Evolutionary conservation across 2,113 vertebrate genomes (phyloP), one percentile per base, ranked within the genome.

Genomic region (Heptranchias perlo): DNA sequence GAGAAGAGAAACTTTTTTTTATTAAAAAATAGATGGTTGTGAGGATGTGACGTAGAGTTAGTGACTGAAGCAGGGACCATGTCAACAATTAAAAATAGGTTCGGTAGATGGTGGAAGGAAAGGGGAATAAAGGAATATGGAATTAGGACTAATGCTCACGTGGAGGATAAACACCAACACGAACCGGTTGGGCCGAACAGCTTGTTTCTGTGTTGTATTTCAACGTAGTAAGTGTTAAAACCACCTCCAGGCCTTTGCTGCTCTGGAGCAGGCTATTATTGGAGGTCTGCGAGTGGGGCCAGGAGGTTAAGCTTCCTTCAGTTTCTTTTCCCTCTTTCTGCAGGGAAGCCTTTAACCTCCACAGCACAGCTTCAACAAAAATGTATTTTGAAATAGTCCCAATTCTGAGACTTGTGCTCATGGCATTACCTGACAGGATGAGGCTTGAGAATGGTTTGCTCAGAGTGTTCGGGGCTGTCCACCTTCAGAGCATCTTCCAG

Each of bases 401-500:
- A 61, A n/a, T 35, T 92, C 47, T 58, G 13, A 61, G n/a, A 18
- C 11, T 39, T 39, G 54, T 23, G 58, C 39, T 4, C 78, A 35
- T 64, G 67, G n/a, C 21, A 49, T 73, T 98, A 99, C 99, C 99
- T 99, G 98, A 99, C 99, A n/a, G 98, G 97, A 47, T 98, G 98
- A 0, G 99, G 98, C 96, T 98, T 99, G 95, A 99, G 97, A 96
- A 98, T 97, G 0, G 97, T 97, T n/a, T 99, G 98, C 10, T 99
- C 99, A 0, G 98, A 98, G 3, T 98, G 98, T 89, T 99, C 99
- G 0, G 96, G 95, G 0, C 96, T 97, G 96, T 99, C 99, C 13
- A 97, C 98, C 97, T 99, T 98, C 96, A 99, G 97, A 0, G 99
- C 99, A 4, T 99, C 99, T 97, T 99, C 99, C 96, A 99, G 96